phyloP scores from a whole-genome alignment of 2,888 invertebrate species.

The Lasioglossum zephyrum region DNA sequence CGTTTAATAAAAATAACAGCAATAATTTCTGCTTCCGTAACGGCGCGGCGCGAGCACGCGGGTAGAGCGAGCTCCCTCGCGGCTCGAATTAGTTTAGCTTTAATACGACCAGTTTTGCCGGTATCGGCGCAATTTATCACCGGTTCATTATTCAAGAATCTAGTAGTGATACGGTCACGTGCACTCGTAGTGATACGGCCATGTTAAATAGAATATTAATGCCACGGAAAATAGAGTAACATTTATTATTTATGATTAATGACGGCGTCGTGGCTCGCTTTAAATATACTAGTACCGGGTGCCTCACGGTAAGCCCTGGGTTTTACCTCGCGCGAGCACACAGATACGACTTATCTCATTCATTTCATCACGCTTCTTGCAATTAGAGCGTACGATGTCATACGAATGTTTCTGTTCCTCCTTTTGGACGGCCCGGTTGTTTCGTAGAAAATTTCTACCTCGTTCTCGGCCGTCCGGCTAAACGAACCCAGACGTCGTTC shows the following conservation, averaged over 20 bases:
- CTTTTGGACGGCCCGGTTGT: neutral
- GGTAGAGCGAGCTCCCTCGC: neutral
- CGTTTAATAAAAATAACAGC: neutral
- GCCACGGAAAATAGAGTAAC: conserved; percentile 19
- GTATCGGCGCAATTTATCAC: conserved; percentile 22
- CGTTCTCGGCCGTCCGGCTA: neutral
- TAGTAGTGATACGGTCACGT: conserved; percentile 10
- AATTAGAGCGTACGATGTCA: conserved; percentile 18
- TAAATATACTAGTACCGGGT: conserved; percentile 2
- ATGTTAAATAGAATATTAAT: conserved; percentile 18
- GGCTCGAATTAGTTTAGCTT: conserved; percentile 12
- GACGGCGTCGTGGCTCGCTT: neutral
- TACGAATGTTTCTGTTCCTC: conserved; percentile 10
- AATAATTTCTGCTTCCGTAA: conserved; percentile 7
- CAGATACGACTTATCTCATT: conserved; percentile 20
- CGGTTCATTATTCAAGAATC: conserved; percentile 18
- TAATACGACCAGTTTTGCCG: conserved; percentile 16
- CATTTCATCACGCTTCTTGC: conserved; percentile 17
- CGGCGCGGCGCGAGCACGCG: neutral
- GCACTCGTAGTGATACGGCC: neutral
- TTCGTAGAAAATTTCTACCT: conserved; percentile 6
- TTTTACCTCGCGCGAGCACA: neutral
- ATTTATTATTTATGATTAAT: conserved; percentile 22
- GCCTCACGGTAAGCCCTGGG: neutral
- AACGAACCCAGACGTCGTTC: conserved; percentile 2